Evolutionary conservation across 92 coral and sea anemone genomes (phyloP).

Genomic region (Umimayanthus kanabou): DNA sequence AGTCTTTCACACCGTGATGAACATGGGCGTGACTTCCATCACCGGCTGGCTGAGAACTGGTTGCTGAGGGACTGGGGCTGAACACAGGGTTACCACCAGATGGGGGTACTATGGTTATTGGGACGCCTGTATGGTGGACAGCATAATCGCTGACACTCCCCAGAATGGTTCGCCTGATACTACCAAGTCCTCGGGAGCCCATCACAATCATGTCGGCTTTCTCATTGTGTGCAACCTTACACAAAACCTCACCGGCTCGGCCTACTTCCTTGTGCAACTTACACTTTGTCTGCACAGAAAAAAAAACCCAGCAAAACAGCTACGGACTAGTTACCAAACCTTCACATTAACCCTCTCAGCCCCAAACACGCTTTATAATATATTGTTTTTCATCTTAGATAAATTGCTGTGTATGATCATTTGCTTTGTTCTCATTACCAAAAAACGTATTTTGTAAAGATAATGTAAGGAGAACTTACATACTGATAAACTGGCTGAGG

Average conservation of each 20-base stretch:
- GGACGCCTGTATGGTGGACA: conserved; percentile 71
- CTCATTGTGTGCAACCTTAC: conserved; percentile 72
- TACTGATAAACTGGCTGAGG: too few relatives aligned
- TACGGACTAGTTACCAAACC: background rate
- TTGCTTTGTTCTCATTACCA: too few relatives aligned
- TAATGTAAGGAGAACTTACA: too few relatives aligned
- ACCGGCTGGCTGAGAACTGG: background rate
- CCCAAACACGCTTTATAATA: too few relatives aligned
- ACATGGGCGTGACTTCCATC: background rate
- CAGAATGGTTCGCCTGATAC: conserved; percentile 83
- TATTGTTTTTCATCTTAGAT: too few relatives aligned
- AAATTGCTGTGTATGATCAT: too few relatives aligned
- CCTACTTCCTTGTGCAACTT: conserved; percentile 50
- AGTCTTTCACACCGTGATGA: conserved; percentile 25
- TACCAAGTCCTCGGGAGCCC: conserved; percentile 90
- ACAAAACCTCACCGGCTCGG: conserved; percentile 72
- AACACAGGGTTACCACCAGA: conserved; percentile 12
- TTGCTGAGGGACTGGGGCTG: conserved; percentile 12
- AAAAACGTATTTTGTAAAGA: too few relatives aligned
- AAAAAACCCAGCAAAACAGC: background rate
- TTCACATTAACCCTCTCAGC: too few relatives aligned
- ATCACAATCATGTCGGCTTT: conserved; percentile 76
- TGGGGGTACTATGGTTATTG: conserved; percentile 90
- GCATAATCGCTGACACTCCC: conserved; percentile 91
- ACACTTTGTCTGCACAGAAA: conserved; percentile 20